Evolutionary conservation across 2,797 vertebrate species (phyloP).

Genomic region (Perodicticus potto): DNA sequence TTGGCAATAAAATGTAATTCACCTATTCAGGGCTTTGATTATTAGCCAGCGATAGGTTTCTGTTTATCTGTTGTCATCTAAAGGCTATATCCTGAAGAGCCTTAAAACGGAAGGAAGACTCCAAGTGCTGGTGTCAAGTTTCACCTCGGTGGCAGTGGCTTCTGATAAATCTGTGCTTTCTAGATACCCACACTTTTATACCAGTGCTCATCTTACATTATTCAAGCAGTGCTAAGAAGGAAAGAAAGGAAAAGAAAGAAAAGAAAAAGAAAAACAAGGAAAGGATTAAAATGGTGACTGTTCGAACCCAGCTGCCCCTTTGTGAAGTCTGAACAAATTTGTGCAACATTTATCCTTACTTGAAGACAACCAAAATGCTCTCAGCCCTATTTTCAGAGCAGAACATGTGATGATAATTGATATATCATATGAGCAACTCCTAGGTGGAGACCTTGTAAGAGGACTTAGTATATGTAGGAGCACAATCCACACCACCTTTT

Average conservation of each 20-base stretch:
- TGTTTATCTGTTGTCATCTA: conserved; percentile 41
- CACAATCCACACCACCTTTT: not conserved
- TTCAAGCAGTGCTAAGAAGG: conserved; percentile 63
- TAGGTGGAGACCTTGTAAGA: not conserved
- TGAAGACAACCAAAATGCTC: conserved; percentile 20
- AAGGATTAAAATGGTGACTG: not conserved
- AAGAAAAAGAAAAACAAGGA: not conserved
- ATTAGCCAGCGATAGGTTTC: conserved; percentile 56
- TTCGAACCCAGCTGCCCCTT: not conserved
- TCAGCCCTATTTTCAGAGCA: conserved; percentile 1
- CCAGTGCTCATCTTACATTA: conserved; percentile 81
- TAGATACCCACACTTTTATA: conserved; percentile 69
- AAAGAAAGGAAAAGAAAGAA: not conserved
- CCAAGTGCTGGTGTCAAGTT: conserved; percentile 79
- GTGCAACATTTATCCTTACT: not conserved
- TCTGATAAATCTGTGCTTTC: conserved; percentile 82
- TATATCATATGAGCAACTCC: not conserved
- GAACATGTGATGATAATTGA: not conserved
- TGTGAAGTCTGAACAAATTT: not conserved
- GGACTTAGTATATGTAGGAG: not conserved
- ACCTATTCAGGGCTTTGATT: conserved; percentile 54
- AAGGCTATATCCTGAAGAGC: conserved; percentile 64
- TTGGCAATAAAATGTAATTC: conserved; percentile 69
- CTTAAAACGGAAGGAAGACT: conserved; percentile 68
- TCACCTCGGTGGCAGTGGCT: conserved; percentile 76